These are phyloP conservation scores for Ariolimax columbianus DNA, from an alignment of 2,888 invertebrate species.

Conservation along the genomic window DNA sequence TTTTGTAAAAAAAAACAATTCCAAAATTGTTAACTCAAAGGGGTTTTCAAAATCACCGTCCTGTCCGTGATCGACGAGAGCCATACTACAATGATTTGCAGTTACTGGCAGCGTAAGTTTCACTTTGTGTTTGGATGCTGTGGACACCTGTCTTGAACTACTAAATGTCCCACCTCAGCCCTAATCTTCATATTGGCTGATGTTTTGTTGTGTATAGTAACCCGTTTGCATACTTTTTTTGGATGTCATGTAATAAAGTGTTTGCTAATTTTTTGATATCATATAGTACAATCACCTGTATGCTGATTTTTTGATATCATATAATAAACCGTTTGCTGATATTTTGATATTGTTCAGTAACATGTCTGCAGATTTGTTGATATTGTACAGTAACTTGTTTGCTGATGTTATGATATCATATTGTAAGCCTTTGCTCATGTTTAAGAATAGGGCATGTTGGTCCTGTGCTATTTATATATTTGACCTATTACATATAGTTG, in stretches of 20 bases:
- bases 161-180: background rate
- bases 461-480: background rate
- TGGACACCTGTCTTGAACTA: constrained; percentile 13
- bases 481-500: no score
- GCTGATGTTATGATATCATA: background rate
- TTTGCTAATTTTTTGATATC: no score
- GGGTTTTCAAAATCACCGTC: constrained; percentile 35
- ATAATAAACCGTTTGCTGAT: no score
- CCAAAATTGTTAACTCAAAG: constrained; percentile 33
- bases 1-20: no score
- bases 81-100: constrained; percentile 73
- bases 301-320: no score
- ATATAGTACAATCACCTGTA: no score
- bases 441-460: background rate
- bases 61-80: constrained; percentile 51
- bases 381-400: no score
- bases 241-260: no score
- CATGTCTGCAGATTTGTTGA: no score
- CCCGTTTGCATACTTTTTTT: no score
- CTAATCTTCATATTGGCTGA: background rate
- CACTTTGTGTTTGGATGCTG: background rate
- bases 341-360: no score
- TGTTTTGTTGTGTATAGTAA: no score
- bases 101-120: constrained; percentile 81
- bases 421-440: background rate